Conservation (phyloP, 2,113 vertebrate species). For the Trachemys scripta region DNA sequence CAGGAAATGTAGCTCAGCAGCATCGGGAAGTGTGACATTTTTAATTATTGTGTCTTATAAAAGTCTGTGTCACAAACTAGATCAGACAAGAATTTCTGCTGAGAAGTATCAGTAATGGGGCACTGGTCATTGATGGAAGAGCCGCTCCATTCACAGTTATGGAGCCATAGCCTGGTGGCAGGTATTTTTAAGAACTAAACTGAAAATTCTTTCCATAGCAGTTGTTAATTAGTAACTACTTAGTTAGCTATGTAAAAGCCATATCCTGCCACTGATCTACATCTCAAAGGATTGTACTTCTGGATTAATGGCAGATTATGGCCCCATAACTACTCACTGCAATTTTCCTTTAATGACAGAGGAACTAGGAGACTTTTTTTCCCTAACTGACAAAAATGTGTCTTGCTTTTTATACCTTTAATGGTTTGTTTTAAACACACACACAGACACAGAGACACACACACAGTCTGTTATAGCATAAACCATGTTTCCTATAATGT, state of each 20-base stretch:
- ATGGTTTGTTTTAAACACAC: background rate
- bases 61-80: background rate
- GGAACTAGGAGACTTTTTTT: rapidly evolving
- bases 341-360: background rate
- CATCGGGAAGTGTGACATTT: background rate
- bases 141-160: background rate
- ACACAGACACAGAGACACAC: background rate
- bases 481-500: background rate
- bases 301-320: rapidly evolving
- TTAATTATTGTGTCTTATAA: background rate
- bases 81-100: background rate
- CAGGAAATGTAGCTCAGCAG: background rate
- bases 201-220: background rate
- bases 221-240: constrained; percentile 33
- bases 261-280: background rate
- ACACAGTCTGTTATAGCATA: background rate
- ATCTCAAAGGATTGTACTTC: rapidly evolving
- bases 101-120: background rate
- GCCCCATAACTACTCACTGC: background rate
- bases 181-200: background rate
- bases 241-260: background rate
- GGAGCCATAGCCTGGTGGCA: rapidly evolving
- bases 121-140: rapidly evolving
- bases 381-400: background rate
- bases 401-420: background rate